These are phyloP conservation scores for Pogona vitticeps DNA, from an alignment of 2,113 vertebrate genomes.

Conservation along the genomic window DNA sequence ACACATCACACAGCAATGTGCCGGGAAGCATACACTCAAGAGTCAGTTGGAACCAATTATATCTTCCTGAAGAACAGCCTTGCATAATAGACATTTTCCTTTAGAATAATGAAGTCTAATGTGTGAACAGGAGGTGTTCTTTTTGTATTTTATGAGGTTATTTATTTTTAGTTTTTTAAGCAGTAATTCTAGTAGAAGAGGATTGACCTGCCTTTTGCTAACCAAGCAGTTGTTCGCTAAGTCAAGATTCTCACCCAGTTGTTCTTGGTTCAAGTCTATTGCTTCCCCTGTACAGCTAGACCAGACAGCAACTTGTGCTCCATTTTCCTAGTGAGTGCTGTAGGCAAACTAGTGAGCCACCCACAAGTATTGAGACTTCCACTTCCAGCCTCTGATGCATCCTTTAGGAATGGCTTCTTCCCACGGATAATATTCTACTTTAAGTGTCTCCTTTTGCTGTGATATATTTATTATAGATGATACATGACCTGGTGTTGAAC, in stretches of 20 bases:
- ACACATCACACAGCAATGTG: not conserved
- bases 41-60: not conserved
- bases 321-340: not conserved
- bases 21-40: not conserved
- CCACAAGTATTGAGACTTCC: not conserved
- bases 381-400: not conserved
- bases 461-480: not conserved
- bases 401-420: slow-evolving; percentile 11
- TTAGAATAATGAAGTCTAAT: not conserved
- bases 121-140: not conserved
- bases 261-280: not conserved
- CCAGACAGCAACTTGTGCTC: not conserved
- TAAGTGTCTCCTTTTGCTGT: not conserved
- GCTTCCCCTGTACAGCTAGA: not conserved
- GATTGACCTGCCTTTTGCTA: not conserved
- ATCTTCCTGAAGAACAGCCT: not conserved
- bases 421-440: not conserved
- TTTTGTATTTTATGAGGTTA: not conserved
- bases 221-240: not conserved
- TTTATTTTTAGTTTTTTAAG: not conserved
- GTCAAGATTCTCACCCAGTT: not conserved
- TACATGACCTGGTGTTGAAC: not conserved
- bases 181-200: not conserved
- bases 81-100: not conserved
- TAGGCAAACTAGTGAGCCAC: not conserved